phyloP scores from a whole-genome alignment of 2,888 invertebrate genomes.

The Drosophila atroscutellata region DNA sequence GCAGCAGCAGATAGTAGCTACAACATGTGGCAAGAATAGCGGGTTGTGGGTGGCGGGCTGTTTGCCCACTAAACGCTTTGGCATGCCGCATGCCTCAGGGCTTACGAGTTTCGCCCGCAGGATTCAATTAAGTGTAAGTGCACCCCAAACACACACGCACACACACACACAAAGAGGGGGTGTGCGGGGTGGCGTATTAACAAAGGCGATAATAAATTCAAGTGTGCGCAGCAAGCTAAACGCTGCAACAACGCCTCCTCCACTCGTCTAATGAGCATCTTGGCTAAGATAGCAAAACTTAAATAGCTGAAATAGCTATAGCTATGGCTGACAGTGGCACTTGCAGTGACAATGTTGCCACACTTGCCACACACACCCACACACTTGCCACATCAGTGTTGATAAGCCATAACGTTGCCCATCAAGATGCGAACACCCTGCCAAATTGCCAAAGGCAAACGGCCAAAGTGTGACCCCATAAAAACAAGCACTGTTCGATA shows the following conservation, averaged over 20 bases:
- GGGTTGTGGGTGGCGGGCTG: conserved; percentile 15
- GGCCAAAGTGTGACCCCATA: conserved; percentile 2
- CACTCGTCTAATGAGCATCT: conserved; percentile 44
- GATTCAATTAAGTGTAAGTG: conserved; percentile 79
- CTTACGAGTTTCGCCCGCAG: conserved; percentile 70
- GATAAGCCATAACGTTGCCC: conserved; percentile 27
- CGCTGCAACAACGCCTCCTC: conserved; percentile 33
- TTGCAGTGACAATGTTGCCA: conserved; percentile 35
- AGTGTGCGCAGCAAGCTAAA: conserved; percentile 36
- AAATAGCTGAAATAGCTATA: conserved; percentile 18
- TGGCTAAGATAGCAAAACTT: conserved; percentile 52
- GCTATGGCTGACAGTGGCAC: conserved; percentile 17
- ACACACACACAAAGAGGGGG: conserved; percentile 3
- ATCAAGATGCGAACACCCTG: conserved; percentile 25
- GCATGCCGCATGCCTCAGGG: conserved; percentile 69
- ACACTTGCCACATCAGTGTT: conserved; percentile 11
- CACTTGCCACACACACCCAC: conserved; percentile 5
- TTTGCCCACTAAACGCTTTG: conserved; percentile 72
- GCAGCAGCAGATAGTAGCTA: background rate
- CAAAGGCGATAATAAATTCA: conserved; percentile 52
- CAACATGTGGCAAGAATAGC: conserved; percentile 13
- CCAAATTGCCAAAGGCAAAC: conserved; percentile 19
- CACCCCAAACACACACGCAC: conserved; percentile 33
- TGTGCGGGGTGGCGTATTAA: conserved; percentile 17
- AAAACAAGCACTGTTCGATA: conserved; percentile 3